These are phyloP conservation scores for Aquatica leii DNA, from an alignment of 2,888 invertebrate species.

Conservation along the genomic window DNA sequence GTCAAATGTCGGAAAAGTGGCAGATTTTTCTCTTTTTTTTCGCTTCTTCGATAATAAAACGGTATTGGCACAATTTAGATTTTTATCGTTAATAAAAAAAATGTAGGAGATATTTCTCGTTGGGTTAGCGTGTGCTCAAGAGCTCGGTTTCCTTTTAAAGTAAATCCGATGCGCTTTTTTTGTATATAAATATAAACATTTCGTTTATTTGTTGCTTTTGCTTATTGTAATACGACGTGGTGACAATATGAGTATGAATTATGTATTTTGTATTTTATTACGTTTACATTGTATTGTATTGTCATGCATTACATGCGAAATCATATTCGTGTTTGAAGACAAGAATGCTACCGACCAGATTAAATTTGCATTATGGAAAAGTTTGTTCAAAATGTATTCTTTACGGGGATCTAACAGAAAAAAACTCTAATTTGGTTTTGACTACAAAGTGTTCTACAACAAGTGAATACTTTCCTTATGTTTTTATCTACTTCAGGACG, in stretches of 20 bases:
- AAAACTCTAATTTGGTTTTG: no score
- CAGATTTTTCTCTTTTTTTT: constrained; percentile 20
- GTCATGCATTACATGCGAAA: constrained; percentile 29
- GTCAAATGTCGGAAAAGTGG: constrained; percentile 35
- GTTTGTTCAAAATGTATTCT: no score
- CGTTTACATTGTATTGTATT: constrained; percentile 31
- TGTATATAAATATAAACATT: constrained; percentile 26
- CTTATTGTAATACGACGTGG: constrained; percentile 37
- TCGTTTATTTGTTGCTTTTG: no score
- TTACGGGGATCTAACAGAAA: no score
- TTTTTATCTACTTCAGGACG: no score
- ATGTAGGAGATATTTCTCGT: constrained; percentile 54
- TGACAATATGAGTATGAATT: constrained; percentile 39
- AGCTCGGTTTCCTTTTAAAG: constrained; percentile 53
- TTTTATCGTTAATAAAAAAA: constrained; percentile 52
- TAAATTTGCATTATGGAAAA: neutral
- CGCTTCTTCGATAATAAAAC: neutral
- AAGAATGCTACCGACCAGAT: constrained; percentile 3
- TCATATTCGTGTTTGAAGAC: constrained; percentile 17
- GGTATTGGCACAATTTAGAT: constrained; percentile 50
- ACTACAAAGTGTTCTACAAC: no score
- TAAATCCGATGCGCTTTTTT: constrained; percentile 43
- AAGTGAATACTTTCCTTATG: no score
- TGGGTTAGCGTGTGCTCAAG: no score
- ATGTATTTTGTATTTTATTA: constrained; percentile 35